Percentiles rank a stretch among this genome's conserved stretches.
Evolutionary conservation across 2,113 vertebrate species (phyloP).

Genomic region (Zapornia atra): DNA sequence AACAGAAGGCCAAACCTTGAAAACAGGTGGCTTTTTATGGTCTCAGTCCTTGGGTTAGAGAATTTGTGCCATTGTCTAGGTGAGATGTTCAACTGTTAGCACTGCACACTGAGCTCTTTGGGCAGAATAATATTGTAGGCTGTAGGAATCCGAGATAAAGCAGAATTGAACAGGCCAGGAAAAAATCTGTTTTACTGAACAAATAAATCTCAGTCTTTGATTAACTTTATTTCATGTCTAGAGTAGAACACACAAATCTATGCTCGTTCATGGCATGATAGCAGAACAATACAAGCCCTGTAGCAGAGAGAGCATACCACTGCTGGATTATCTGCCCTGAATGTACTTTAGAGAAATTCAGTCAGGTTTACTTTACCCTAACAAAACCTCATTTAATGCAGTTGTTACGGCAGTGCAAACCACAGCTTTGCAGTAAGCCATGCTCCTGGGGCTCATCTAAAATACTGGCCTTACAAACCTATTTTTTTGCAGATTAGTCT

Average conservation of each 20-base stretch:
- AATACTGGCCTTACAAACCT: background rate
- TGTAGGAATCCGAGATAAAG: background rate
- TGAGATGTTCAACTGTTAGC: background rate
- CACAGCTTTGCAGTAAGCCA: background rate
- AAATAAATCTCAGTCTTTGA: background rate
- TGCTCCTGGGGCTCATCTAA: background rate
- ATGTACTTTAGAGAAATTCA: background rate
- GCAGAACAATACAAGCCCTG: background rate
- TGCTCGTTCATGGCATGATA: background rate
- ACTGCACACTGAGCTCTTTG: background rate
- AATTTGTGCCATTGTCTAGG: background rate
- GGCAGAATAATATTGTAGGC: background rate
- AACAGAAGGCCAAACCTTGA: background rate
- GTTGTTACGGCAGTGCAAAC: background rate
- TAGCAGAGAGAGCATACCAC: background rate
- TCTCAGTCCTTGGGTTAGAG: background rate
- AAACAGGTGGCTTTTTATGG: background rate
- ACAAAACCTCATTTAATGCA: background rate
- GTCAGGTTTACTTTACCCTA: background rate
- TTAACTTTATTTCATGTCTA: background rate
- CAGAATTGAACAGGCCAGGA: background rate
- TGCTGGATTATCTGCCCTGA: background rate
- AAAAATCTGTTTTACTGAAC: background rate
- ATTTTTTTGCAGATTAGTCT: background rate
- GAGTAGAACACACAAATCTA: background rate